Base-by-base conservation (phyloP, 2,113 vertebrate species). In the Megaceryle torquata region DNA sequence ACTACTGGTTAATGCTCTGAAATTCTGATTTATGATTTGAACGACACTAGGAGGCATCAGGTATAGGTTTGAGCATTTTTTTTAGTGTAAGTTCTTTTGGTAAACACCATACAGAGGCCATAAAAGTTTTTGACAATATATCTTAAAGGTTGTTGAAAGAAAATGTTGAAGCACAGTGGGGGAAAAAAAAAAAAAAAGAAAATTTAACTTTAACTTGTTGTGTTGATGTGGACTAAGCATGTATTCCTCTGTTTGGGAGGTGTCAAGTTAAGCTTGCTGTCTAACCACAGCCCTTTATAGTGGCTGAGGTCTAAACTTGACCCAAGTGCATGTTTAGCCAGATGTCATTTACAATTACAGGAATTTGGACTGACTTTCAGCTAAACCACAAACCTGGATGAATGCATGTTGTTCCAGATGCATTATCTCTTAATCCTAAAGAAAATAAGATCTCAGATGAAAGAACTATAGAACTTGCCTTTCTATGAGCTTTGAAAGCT, bases 371-470 rank as follows among this genome's bases (percentile, higher is more conserved):
- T 81, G 82, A 57, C 68, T 94, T 94, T 86, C 72, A 93, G 88
- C 75, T 91, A 78, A 96, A 95, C 90, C 95, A 93, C 88, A 95
- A 83, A 96, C 95, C 92, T 97, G 90, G 95, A 90, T 96, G 95
- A 94, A 94, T 74, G 88, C 88, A 81, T 97, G 90, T 97, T 96
- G 90, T 91, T 97, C 88, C 95, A 96, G 93, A 97, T 96, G 93
- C 86, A 94, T 97, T 97, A 97, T 96, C 88, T 96, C 80, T 83
- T 96, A 96, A 97, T 96, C 94, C 95, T 95, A 96, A 97, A 95
- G 93, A 78, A 97, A 97, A 97, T 93, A 97, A 83, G 86, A 61
- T 93, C 78, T 90, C 82, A 96, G 92, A 96, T 95, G 94, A 95
- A 96, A 95, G 76, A 74, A 64, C 92, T 96, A 90, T 86, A 84